Base-by-base conservation (phyloP, 2,888 invertebrate genomes). In the Atrina japonica region DNA sequence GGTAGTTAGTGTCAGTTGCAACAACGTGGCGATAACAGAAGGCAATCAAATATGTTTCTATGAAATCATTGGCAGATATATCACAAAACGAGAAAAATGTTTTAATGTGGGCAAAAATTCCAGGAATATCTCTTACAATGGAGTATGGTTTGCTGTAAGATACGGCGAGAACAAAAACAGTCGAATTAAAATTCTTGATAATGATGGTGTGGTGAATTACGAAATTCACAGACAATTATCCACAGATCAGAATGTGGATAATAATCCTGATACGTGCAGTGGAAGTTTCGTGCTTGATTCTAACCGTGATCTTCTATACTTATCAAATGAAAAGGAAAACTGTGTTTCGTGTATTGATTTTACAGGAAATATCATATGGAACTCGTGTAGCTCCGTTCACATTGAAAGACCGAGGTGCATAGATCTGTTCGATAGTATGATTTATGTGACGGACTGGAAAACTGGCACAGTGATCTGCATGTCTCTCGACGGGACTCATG, bases 281-380 rank as follows among this genome's bases (percentile, higher is more conserved):
- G 40, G 25, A 3, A 40, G 11, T 5, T 16, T 56, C 1, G 56
- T 40, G 16, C 56, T 56, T 7, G 56, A 56, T 21, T 14, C 23
- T 11, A 35, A 7, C 16, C 9, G 40, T 23, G 56, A 56, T 40
- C 16, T 40, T 56, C 23, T 56, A 40, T 56, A 56, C 35, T 7
- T 56, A 23, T 29, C 56, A n/a, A 56, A 56, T 21, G 40, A 23
- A 40, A 23, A 35, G 14, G 56, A 40, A 21, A 30, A 56, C 16
- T 56, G 56, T 21, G 21, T 56, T 40, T 40, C 56, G 18, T 56
- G 56, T 35, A 40, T 56, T 21, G 40, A 56, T 18, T 56, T 56
- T 9, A 30, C 14, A 2, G 56, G 56, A 11, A 40, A 56, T 23
- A 40, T 56, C 6, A 16, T 56, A 21, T 56, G 56, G 56, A 56